These are phyloP conservation scores for Gila orcuttii DNA, from an alignment of 2,113 vertebrate species.

Conservation along the genomic window DNA sequence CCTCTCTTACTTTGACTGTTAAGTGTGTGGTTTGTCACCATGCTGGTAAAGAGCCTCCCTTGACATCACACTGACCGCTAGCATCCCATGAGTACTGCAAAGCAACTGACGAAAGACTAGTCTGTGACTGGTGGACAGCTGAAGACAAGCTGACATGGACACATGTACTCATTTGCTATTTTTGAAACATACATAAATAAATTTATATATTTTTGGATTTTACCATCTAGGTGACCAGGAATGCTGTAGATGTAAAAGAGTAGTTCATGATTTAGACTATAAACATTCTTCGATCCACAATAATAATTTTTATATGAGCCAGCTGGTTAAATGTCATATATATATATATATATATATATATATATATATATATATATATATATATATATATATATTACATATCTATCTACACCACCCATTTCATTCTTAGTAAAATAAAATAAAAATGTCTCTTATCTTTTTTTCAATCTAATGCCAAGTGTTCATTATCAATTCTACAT, in stretches of 20 bases:
- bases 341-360: no score
- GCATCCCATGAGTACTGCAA: not conserved
- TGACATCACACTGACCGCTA: constrained; percentile 15
- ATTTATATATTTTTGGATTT: not conserved
- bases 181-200: not conserved
- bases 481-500: not conserved
- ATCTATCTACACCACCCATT: no score
- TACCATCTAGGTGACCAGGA: not conserved
- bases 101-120: not conserved
- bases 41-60: constrained; percentile 8
- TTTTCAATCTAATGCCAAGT: not conserved
- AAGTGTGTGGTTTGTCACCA: constrained; percentile 38
- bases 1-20: not conserved
- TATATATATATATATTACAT: no score
- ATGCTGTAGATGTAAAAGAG: not conserved
- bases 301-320: not conserved
- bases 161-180: not conserved
- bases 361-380: no score
- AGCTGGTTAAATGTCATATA: no score
- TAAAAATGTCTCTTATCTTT: not conserved
- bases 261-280: not conserved
- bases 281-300: not conserved
- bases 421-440: no score
- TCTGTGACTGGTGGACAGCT: not conserved
- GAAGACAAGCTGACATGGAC: not conserved